Conservation (phyloP, 2,113 vertebrate genomes). For the Stegastes partitus region DNA sequence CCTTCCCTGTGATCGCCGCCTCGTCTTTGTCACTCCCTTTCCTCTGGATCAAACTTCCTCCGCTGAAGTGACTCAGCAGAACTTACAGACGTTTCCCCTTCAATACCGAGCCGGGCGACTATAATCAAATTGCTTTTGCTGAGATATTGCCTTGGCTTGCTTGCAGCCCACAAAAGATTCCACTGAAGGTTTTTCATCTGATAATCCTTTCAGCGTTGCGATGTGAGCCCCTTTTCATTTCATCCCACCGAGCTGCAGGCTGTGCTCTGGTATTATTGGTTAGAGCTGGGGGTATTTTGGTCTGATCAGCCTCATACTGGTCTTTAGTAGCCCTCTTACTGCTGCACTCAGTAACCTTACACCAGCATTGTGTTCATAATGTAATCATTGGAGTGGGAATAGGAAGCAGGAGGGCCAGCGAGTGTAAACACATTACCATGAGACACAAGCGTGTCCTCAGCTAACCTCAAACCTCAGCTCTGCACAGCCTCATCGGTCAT, state of each 20-base stretch:
- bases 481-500: conserved; percentile 35
- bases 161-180: conserved; percentile 69
- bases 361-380: conserved; percentile 83
- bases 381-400: conserved; percentile 82
- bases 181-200: conserved; percentile 64
- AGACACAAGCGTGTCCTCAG: conserved; percentile 79
- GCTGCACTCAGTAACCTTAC: conserved; percentile 83
- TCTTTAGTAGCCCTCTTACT: conserved; percentile 52
- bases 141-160: conserved; percentile 72
- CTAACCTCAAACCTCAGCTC: conserved; percentile 76
- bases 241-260: conserved; percentile 45
- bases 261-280: conserved; percentile 56
- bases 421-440: conserved; percentile 86
- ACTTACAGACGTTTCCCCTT: conserved; percentile 42
- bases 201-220: conserved; percentile 58
- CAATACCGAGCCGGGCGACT: conserved; percentile 34
- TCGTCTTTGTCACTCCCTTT: conserved; percentile 50
- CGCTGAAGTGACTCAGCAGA: conserved; percentile 70
- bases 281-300: conserved; percentile 57
- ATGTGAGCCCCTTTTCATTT: conserved; percentile 73
- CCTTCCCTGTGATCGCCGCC: conserved; percentile 24
- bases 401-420: conserved; percentile 81
- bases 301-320: conserved; percentile 58
- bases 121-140: conserved; percentile 68
- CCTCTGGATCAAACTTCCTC: conserved; percentile 54